Evolutionary conservation across 2,888 invertebrate genomes (phyloP), one percentile per base, ranked within the genome.

Genomic region (Heliothis peltigera): DNA sequence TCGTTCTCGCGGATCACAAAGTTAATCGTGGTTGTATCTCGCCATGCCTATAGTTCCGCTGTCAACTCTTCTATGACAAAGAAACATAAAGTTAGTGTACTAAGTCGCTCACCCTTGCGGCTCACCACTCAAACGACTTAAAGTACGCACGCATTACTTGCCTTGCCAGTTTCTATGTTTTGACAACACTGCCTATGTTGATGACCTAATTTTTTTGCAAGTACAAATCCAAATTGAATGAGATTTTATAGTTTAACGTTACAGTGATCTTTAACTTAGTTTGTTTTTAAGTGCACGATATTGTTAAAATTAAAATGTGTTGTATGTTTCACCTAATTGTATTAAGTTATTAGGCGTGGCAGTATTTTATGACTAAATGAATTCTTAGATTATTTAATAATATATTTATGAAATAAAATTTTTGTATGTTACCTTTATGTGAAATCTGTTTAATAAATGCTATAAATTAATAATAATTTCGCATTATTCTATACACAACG

Each of bases 191-290:
- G 92, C 92, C 93, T 90, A 89, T 90, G 87, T 89, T 91, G 87
- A 88, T 87, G 89, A 91, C 88, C 90, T 90, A 90, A 91, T 91
- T 91, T 91, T 71, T 82, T 92, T 93, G 94, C 93, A 92, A 95
- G 94, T 95, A 95, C 94, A 95, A 95, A 94, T 94, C 93, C 92
- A 89, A 94, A 90, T 91, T 92, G 93, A 94, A 93, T 93, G 94
- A 94, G 90, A 93, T 93, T 93, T 92, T 90, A 90, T 91, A 94
- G 91, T 92, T 91, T 94, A 92, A 94, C 93, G 90, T 92, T 91
- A 91, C 91, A 91, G 90, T 92, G 92, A 93, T 92, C 89, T 91
- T 92, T 93, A 92, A 93, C 92, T 92, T 92, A 92, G 90, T 92
- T 91, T 91, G 89, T 84, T 89, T 39, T 91, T 93, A 93, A 93